Evolutionary conservation across 2,113 vertebrate genomes (phyloP).

Genomic region (Chionodraco myersi): DNA sequence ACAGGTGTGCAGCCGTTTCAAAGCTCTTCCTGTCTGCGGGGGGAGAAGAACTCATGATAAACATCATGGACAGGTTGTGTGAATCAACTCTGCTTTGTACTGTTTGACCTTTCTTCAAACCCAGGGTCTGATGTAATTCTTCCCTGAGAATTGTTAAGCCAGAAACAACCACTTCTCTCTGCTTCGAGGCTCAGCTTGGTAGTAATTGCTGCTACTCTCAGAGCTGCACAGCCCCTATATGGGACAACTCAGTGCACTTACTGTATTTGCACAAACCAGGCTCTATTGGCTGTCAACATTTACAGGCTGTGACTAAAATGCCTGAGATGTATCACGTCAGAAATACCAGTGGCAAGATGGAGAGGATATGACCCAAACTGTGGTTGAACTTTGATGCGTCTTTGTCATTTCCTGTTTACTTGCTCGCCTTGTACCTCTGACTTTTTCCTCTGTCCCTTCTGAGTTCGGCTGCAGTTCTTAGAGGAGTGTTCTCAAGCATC

Average conservation of each 20-base stretch:
- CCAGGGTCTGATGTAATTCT: neutral
- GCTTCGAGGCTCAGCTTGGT: constrained; percentile 12
- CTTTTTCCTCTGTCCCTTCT: constrained; percentile 36
- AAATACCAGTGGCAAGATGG: constrained; percentile 38
- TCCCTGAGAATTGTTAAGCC: neutral
- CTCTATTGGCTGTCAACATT: neutral
- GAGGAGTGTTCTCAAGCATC: neutral
- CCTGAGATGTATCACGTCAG: neutral
- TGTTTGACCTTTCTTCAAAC: constrained; percentile 8
- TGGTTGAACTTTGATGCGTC: constrained; percentile 51
- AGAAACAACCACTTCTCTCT: neutral
- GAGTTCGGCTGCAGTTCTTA: neutral
- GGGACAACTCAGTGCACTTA: neutral
- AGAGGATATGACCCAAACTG: constrained; percentile 74
- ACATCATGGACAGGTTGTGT: constrained; percentile 1
- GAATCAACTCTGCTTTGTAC: neutral
- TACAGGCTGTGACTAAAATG: constrained; percentile 1
- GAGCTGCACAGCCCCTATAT: neutral
- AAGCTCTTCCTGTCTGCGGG: constrained; percentile 44
- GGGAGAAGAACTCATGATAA: constrained; percentile 1
- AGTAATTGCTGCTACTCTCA: constrained; percentile 21
- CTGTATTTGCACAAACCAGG: neutral
- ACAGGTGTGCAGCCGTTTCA: constrained; percentile 44
- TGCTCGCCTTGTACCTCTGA: constrained; percentile 5
- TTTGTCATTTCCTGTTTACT: constrained; percentile 80